These are phyloP conservation scores for Scopus umbretta DNA, from an alignment of 2,113 vertebrate genomes.

Conservation along the genomic window DNA sequence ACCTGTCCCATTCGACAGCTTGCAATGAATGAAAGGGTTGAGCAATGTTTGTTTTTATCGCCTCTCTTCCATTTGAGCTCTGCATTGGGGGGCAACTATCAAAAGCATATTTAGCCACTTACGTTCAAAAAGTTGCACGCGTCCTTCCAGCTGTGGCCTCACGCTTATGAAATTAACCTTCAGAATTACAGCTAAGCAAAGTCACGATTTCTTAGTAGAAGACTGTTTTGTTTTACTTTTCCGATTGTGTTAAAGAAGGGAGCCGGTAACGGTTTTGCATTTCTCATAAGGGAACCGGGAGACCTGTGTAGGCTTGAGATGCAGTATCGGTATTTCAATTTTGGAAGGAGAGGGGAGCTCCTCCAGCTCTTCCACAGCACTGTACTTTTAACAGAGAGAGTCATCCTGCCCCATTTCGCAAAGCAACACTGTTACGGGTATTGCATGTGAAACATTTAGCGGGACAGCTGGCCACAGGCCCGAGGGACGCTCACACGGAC, in stretches of 20 bases:
- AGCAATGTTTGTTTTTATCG: slow-evolving; percentile 44
- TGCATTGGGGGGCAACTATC: not conserved
- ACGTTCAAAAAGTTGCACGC: not conserved
- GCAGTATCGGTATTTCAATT: not conserved
- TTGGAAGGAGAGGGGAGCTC: not conserved
- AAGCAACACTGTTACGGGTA: not conserved
- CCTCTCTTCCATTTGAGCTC: not conserved
- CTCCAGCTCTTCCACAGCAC: not conserved
- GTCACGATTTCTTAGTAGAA: not conserved
- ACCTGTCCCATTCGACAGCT: slow-evolving; percentile 39
- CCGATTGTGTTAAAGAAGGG: not conserved
- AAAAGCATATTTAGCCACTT: not conserved
- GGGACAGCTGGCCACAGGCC: not conserved
- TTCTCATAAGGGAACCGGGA: not conserved
- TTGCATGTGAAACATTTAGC: not conserved
- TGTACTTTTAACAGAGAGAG: not conserved
- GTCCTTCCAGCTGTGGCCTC: not conserved
- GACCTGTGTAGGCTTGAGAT: not conserved
- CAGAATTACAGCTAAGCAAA: not conserved
- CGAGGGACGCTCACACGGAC: accelerated
- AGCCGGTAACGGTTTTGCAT: not conserved
- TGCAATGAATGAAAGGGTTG: not conserved
- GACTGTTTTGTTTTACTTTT: not conserved
- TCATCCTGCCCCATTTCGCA: not conserved
- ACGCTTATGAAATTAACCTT: not conserved